A percentile compares a stretch with the other conserved stretches of the same genome.
Conservation (phyloP, 2,888 invertebrate genomes). For the Anticlea derivata region DNA sequence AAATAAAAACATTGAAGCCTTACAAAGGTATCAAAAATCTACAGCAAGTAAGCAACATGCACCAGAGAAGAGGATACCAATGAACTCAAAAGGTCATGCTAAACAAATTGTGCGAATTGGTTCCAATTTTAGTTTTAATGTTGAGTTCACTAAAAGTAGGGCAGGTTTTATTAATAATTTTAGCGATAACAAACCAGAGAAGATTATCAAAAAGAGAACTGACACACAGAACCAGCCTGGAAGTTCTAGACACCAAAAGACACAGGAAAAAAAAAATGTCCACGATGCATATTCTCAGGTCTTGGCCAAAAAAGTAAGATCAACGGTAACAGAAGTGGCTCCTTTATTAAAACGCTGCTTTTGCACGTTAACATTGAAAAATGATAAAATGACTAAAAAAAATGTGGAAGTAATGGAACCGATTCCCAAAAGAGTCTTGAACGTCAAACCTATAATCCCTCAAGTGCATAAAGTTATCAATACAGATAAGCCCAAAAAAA, state of each 20-base stretch:
- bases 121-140: conserved; percentile 45
- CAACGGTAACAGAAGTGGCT: conserved; percentile 25
- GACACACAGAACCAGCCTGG: neutral
- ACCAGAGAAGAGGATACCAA: conserved; percentile 3
- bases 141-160: conserved; percentile 41
- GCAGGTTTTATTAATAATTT: neutral
- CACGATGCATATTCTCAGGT: conserved; percentile 27
- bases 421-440: conserved; percentile 1
- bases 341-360: conserved; percentile 41
- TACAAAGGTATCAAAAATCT: neutral
- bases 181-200: neutral
- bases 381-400: conserved; percentile 2
- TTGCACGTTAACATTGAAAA: conserved; percentile 37
- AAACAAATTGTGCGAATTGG: conserved; percentile 45
- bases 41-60: neutral
- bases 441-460: neutral
- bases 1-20: neutral
- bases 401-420: neutral
- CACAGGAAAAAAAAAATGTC: neutral
- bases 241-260: conserved; percentile 8
- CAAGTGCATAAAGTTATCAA: neutral
- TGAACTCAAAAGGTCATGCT: conserved; percentile 3
- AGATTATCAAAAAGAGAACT: neutral
- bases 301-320: conserved; percentile 15
- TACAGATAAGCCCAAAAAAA: conserved; percentile 2